Conservation (phyloP, 2,888 invertebrate species). For the Strigamia maritima region DNA sequence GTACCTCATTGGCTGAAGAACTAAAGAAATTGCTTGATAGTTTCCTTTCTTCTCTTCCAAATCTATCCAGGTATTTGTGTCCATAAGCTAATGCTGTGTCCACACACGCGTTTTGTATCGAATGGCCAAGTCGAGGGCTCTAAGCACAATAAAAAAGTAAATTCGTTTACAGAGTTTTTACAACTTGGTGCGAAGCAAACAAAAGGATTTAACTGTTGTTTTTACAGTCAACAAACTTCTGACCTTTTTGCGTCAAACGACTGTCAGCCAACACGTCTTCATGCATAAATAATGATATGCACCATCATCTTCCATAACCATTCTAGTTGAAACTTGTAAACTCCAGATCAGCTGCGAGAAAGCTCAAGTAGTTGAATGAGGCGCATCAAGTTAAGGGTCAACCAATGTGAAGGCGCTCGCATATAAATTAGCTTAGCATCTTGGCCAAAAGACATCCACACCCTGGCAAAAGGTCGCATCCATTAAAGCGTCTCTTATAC, state of each 20-base stretch:
- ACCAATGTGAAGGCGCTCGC: slow-evolving; percentile 5
- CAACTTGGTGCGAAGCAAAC: slow-evolving; percentile 12
- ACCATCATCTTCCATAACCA: slow-evolving; percentile 10
- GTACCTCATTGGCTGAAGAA: slow-evolving; percentile 55
- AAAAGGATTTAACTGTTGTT: slow-evolving; percentile 9
- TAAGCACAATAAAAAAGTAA: slow-evolving; percentile 48
- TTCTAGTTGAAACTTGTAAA: slow-evolving; percentile 4
- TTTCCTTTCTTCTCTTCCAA: slow-evolving; percentile 57
- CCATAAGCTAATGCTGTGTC: slow-evolving; percentile 69
- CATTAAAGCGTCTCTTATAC: not conserved
- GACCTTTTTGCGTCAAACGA: slow-evolving; percentile 9
- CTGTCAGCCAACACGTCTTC: not conserved
- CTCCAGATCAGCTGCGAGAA: slow-evolving; percentile 15
- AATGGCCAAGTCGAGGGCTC: slow-evolving; percentile 70
- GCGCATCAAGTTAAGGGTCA: slow-evolving; percentile 1
- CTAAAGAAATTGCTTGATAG: slow-evolving; percentile 58
- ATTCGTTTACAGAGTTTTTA: slow-evolving; percentile 5
- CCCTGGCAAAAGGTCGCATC: not conserved
- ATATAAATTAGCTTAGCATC: slow-evolving; percentile 10
- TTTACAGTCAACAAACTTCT: not conserved
- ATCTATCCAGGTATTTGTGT: slow-evolving; percentile 61
- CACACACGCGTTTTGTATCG: slow-evolving; percentile 68
- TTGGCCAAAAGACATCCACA: not conserved
- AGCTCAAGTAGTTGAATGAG: slow-evolving; percentile 9
- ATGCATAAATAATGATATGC: slow-evolving; percentile 5